Evolutionary conservation across 2,797 vertebrate species (phyloP).

Genomic region (Syndactyla subalaris): DNA sequence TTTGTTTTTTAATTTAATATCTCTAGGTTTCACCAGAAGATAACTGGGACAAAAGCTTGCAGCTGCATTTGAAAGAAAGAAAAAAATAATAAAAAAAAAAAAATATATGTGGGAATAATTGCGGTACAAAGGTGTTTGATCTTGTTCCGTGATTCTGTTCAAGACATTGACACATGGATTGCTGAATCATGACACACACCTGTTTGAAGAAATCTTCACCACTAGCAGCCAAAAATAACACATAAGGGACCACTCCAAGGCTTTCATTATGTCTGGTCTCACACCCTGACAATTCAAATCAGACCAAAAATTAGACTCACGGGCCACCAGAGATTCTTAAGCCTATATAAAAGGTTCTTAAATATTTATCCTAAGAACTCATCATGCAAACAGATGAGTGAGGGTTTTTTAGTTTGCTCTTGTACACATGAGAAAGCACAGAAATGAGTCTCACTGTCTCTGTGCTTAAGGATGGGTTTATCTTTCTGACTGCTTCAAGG

Average conservation of each 20-base stretch:
- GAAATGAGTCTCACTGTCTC: background rate
- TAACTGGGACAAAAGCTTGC: background rate
- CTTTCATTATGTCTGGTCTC: background rate
- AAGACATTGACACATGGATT: background rate
- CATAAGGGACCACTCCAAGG: background rate
- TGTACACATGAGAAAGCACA: fast-evolving
- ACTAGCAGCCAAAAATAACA: background rate
- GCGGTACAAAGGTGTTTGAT: background rate
- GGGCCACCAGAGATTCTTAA: background rate
- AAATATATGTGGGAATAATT: background rate
- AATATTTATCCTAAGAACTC: background rate
- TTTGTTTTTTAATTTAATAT: background rate
- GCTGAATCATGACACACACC: background rate
- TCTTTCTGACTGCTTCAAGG: background rate
- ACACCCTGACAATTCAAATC: background rate
- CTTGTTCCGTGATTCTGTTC: background rate
- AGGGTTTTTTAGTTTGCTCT: background rate
- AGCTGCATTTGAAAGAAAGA: background rate
- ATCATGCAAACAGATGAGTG: background rate
- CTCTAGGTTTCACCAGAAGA: background rate
- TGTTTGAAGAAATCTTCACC: background rate
- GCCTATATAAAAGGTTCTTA: background rate
- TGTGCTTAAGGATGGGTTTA: background rate
- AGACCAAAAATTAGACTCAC: background rate
- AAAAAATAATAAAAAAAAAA: background rate